Evolutionary conservation across 2,888 invertebrate species (phyloP).

Genomic region (Polydrusus pterygomalis): DNA sequence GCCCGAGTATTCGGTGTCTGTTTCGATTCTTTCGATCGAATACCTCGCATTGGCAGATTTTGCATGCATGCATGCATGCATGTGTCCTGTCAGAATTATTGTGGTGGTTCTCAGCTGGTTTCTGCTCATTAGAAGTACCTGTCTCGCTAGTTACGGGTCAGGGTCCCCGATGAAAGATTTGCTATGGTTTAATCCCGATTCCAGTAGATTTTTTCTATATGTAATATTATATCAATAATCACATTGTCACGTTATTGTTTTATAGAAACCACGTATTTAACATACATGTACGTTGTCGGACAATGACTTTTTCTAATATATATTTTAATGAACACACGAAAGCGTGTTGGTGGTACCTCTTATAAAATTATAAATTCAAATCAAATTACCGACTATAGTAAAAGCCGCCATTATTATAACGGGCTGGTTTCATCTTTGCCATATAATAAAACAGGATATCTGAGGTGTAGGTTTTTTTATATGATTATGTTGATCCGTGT

Average conservation of each 20-base stretch:
- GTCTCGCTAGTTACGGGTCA: no score
- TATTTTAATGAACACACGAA: conserved; percentile 14
- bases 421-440: conserved; percentile 12
- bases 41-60: no score
- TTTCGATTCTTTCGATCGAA: no score
- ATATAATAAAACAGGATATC: conserved; percentile 1
- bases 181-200: no score
- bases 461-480: neutral
- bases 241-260: neutral
- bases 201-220: no score
- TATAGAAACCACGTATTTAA: neutral
- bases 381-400: conserved; percentile 13
- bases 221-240: neutral
- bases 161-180: no score
- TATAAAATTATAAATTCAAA: conserved; percentile 13
- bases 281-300: conserved; percentile 14
- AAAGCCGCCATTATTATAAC: conserved; percentile 17
- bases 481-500: neutral
- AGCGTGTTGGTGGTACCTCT: conserved; percentile 4
- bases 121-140: no score
- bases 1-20: no score
- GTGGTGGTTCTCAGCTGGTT: no score
- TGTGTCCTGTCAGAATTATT: no score
- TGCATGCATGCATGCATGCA: no score
- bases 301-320: conserved; percentile 18